Conservation (phyloP, 2,888 invertebrate genomes). For the Dryobota labecula region DNA sequence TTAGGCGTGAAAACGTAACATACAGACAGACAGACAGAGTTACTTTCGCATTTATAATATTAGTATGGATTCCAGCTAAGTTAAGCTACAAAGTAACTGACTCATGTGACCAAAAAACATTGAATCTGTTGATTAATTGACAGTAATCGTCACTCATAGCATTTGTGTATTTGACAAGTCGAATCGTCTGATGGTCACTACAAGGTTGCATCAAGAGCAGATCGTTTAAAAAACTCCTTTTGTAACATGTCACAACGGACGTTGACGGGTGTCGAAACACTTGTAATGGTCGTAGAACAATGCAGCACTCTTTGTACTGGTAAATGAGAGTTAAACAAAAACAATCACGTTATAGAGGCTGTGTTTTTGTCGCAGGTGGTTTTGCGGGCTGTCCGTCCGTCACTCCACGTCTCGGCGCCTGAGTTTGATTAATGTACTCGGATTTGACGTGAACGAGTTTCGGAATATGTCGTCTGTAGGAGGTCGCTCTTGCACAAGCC, state of each 20-base stretch:
- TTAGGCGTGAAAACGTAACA: too few relatives aligned
- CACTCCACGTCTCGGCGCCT: constrained; percentile 71
- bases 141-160: constrained; percentile 57
- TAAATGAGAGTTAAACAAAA: constrained; percentile 82
- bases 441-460: constrained; percentile 74
- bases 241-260: constrained; percentile 81
- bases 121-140: constrained; percentile 54
- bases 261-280: constrained; percentile 87
- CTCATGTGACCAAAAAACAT: constrained; percentile 15
- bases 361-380: constrained; percentile 83
- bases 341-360: constrained; percentile 82
- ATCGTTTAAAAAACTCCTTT: constrained; percentile 74
- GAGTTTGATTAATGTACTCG: constrained; percentile 83
- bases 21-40: too few relatives aligned
- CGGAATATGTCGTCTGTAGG: constrained; percentile 68
- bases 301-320: constrained; percentile 77
- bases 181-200: constrained; percentile 71
- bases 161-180: constrained; percentile 72
- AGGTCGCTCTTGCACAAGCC: constrained; percentile 64
- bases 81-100: constrained; percentile 1
- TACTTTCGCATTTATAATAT: too few relatives aligned
- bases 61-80: too few relatives aligned
- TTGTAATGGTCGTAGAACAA: constrained; percentile 82
- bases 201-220: constrained; percentile 77
- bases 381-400: constrained; percentile 80